Evolutionary conservation across 2,888 invertebrate species (phyloP).

Genomic region (Heliconius charithonia): DNA sequence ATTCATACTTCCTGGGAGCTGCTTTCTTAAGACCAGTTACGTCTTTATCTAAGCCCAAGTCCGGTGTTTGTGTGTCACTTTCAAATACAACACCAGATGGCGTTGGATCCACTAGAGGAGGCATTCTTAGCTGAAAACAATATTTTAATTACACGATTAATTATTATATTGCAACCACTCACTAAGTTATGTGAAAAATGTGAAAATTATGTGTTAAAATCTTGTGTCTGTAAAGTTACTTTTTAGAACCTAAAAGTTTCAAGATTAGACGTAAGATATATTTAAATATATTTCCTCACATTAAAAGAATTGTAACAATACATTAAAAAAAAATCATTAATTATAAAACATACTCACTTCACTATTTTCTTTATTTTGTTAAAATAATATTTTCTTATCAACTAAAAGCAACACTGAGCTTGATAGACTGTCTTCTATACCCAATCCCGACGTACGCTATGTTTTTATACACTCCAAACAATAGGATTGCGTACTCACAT

Average conservation of each 20-base stretch:
- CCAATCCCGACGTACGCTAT: neutral
- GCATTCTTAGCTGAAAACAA: constrained; percentile 69
- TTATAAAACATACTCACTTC: constrained; percentile 7
- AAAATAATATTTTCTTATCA: neutral
- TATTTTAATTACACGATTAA: neutral
- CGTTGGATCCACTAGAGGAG: constrained; percentile 81
- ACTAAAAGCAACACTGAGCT: neutral
- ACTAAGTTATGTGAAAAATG: too few species aligned
- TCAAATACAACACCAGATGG: constrained; percentile 86
- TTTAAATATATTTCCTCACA: neutral
- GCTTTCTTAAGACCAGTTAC: constrained; percentile 81
- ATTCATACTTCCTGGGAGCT: constrained; percentile 76
- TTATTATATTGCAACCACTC: neutral
- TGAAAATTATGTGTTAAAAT: too few species aligned
- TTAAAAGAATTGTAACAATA: neutral
- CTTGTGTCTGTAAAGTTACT: neutral
- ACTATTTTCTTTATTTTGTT: neutral
- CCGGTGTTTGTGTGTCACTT: constrained; percentile 86
- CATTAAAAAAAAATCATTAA: neutral
- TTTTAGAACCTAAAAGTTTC: neutral
- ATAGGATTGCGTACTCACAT: constrained; percentile 24
- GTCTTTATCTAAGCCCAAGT: constrained; percentile 84
- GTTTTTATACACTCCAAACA: constrained; percentile 19
- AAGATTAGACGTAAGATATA: neutral
- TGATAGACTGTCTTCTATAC: neutral